phyloP scores from a whole-genome alignment of 2,797 vertebrate genomes.

The Channa striata region DNA sequence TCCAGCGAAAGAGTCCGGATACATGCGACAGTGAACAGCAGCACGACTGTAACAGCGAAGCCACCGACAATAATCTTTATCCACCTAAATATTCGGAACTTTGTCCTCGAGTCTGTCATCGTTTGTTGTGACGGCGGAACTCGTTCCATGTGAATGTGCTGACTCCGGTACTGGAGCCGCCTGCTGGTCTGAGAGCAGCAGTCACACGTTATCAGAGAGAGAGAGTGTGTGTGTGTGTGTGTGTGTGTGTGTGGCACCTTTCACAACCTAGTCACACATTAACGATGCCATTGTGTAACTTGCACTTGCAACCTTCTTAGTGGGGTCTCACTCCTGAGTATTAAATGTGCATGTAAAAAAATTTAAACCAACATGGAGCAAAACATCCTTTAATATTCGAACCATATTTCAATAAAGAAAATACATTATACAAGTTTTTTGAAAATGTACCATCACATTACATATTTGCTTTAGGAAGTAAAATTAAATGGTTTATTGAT shows the following conservation, averaged over 20 bases:
- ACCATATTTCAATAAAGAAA: constrained; percentile 29
- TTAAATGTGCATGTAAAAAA: neutral
- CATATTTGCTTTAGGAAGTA: neutral
- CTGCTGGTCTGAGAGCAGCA: constrained; percentile 9
- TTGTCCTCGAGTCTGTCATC: constrained; percentile 60
- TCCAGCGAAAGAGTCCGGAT: constrained; percentile 81
- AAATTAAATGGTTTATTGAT: neutral
- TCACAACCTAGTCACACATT: neutral
- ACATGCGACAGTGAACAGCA: constrained; percentile 62
- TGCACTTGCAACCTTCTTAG: no score
- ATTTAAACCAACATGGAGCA: constrained; percentile 25
- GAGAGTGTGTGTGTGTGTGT: no score
- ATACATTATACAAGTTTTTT: neutral
- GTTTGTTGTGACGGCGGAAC: constrained; percentile 13
- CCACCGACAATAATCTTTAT: constrained; percentile 61
- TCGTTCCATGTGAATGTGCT: rapidly evolving
- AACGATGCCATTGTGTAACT: rapidly evolving
- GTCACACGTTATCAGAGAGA: no score
- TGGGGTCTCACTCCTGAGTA: neutral
- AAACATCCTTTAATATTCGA: constrained; percentile 56
- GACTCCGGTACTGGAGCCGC: constrained; percentile 21
- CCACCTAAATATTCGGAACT: constrained; percentile 39
- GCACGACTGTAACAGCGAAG: constrained; percentile 22
- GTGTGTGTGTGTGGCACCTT: no score
- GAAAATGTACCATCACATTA: constrained; percentile 10